phyloP scores from a whole-genome alignment of 2,888 invertebrate genomes.

The Agonopterix subpropinquella region DNA sequence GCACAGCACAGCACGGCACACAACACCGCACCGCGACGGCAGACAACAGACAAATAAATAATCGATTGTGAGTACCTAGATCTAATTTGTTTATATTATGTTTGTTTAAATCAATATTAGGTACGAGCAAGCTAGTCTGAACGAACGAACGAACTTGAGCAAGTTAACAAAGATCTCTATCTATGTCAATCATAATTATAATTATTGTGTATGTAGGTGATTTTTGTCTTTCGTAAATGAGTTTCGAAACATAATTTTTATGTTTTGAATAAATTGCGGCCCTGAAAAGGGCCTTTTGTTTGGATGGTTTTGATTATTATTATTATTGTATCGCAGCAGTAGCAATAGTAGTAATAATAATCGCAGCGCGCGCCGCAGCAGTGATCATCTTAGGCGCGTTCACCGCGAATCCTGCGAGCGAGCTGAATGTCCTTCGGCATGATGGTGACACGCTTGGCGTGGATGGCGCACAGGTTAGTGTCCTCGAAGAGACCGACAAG shows the following conservation, averaged over 20 bases:
- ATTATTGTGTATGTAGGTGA: no score
- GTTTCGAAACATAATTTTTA: not conserved
- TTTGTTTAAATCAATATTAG: no score
- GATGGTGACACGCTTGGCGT: constrained; percentile 97
- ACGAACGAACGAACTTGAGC: no score
- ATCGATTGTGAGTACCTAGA: no score
- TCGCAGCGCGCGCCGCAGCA: not conserved
- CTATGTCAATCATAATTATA: no score
- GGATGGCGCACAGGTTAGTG: constrained; percentile 98
- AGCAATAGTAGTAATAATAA: not conserved
- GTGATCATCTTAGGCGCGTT: constrained; percentile 85
- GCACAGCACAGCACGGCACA: no score
- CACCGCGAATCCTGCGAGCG: constrained; percentile 96
- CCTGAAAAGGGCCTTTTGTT: not conserved
- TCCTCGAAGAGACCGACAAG: constrained; percentile 97
- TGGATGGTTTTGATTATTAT: not conserved
- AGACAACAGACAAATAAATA: no score
- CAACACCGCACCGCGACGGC: no score
- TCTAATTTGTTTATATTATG: no score
- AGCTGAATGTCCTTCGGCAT: constrained; percentile 99
- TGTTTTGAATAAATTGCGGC: not conserved
- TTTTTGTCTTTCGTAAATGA: not conserved
- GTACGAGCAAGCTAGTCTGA: no score
- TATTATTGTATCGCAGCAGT: not conserved
- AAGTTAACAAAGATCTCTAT: no score